Base-by-base conservation (phyloP, 2,888 invertebrate species). In the Drosophila sordidula region DNA sequence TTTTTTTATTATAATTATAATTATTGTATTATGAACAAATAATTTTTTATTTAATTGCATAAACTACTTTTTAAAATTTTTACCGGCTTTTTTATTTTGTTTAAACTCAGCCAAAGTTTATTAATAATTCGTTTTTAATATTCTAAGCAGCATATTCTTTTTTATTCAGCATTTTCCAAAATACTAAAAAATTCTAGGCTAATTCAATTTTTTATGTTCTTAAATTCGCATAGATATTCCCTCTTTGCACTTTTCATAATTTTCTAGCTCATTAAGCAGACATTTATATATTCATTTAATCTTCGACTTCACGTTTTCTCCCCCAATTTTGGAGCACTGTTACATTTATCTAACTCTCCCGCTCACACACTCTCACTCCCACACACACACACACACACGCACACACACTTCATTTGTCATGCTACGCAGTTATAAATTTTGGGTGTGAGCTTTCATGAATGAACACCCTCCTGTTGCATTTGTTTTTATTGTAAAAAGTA, bases 401-500 rank as follows among this genome's bases (percentile, higher is more conserved):
- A 41, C 29, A 41, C 29, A 2, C 42, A 47, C 26, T 44, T 8
- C 39, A 54, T 55, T 59, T 47, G 32, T 56, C 36, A 16, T 38
- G 18, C 34, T 38, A 58, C 64, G 49, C 46, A 51, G 46, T 55
- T 38, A 38, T 38, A 29, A 49, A 55, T 57, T 49, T 36, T 38
- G 68, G 65, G 70, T 75, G 58, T 77, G 75, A 70, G 81, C 72
- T 67, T 75, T 70, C 76, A 87, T 85, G 86, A 87, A 85, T 85
- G 87, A 86, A 78, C 83, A 83, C 79, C 87, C 89, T 87, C 87
- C 87, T 87, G 87, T 87, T 87, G 87, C 87, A 87, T 89, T 85
- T 85, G 88, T 86, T 86, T 81, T 84, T 83, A 81, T 74, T 83
- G 77, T 79, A 80, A 51, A 54, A 67, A 52, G 57, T 52, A 64